Base-by-base conservation (phyloP, 2,888 invertebrate genomes). In the Nowickia ferox region DNA sequence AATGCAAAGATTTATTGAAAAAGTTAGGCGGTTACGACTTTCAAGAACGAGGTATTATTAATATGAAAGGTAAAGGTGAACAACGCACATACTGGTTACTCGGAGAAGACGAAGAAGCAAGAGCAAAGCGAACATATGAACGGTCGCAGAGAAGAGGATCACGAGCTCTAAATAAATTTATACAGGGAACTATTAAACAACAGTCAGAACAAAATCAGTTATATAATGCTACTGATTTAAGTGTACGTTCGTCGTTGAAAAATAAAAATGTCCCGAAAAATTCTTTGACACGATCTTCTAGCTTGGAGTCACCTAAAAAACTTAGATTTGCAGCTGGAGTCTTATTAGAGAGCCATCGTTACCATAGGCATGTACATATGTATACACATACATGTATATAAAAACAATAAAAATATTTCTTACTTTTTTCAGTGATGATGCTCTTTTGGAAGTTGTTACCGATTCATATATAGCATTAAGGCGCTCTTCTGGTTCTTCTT, bases 51-150 rank as follows among this genome's bases (percentile, higher is more conserved):
- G 97, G 97, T 0, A 90, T 96, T 44, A 95, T 97, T 6, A 93
- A 95, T 4, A 96, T 97, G 95, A 97, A 97, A 91, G 97, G 97
- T 63, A 97, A 97, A 92, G 96, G 96, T 0, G 96, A 97, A 59
- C 96, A 96, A 91, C 93, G 95, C 87, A 97, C 97, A 1, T 97
- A 96, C 92, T 97, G 97, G 97, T 92, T 97, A 53, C 93, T 95
- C 8, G 97, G 97, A 0, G 97, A 97, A 91, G 96, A 96, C 80
- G 93, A 94, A 0, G 92, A 93, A 9, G 94, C 95, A 59, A 94
- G 95, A 40, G 93, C 94, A 68, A 91, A 93, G 80, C 93, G 96
- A 61, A 93, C 93, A 82, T 93, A 93, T 76, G 94, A 94, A 87
- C 93, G 95, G 48, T 92, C 94, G 87, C 90, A 93, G 88, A 90